These are phyloP conservation scores for Spea multiplicata DNA, from an alignment of 2,113 vertebrate genomes.

Conservation along the genomic window DNA sequence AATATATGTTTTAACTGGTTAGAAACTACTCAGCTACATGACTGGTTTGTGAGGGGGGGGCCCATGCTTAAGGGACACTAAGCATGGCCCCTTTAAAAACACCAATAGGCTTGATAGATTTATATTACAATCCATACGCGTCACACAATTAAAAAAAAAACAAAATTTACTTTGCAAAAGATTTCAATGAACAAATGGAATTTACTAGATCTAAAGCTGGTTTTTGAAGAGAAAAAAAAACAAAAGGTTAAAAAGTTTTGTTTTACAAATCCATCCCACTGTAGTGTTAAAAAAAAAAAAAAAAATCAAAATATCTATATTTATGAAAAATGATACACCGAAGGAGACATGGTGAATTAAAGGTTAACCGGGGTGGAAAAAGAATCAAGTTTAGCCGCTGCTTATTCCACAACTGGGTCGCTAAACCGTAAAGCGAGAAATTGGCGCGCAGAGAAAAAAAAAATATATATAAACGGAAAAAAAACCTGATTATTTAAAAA, in stretches of 20 bases:
- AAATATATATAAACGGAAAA: constrained; percentile 44
- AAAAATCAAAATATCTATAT: constrained; percentile 53
- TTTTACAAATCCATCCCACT: constrained; percentile 41
- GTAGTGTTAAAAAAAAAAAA: constrained; percentile 66
- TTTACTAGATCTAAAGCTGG: too few species aligned
- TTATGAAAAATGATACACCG: neutral
- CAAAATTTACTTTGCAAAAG: neutral
- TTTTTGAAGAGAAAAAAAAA: neutral
- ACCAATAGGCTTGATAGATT: too few species aligned
- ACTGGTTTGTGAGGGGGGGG: too few species aligned
- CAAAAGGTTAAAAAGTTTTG: constrained; percentile 56
- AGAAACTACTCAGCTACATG: too few species aligned
- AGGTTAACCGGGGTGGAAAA: constrained; percentile 53
- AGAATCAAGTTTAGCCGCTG: constrained; percentile 58
- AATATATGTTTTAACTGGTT: constrained; percentile 52
- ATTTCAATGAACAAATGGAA: too few species aligned
- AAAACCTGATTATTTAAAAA: constrained; percentile 37
- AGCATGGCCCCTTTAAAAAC: too few species aligned
- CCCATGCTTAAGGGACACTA: too few species aligned
- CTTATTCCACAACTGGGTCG: constrained; percentile 57
- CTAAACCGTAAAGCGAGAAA: constrained; percentile 51
- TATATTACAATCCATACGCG: too few species aligned
- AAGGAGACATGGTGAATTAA: neutral
- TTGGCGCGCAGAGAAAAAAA: constrained; percentile 45
- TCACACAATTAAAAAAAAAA: neutral